phyloP scores from a whole-genome alignment of 1,140 invertebrate species.

The Melanaphis sacchari region DNA sequence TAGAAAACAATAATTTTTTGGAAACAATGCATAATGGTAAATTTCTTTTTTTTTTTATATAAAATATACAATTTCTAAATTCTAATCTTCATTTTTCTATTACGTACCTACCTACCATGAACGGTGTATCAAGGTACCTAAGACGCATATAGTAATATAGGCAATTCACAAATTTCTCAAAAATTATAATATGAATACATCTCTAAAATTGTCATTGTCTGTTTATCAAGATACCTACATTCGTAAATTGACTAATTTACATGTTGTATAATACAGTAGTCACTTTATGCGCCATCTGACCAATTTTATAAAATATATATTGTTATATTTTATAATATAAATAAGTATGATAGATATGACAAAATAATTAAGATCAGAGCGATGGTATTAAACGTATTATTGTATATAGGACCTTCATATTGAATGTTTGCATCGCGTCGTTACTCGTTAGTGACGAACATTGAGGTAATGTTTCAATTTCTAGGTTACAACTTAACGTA shows the following conservation, averaged over 20 bases:
- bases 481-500: neutral
- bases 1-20: neutral
- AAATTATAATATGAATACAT: neutral
- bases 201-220: neutral
- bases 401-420: neutral
- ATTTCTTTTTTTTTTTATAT: neutral
- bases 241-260: neutral
- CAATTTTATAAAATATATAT: neutral
- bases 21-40: neutral
- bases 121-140: neutral
- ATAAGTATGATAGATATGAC: neutral
- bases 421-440: neutral
- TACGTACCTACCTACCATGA: neutral
- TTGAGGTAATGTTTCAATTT: neutral
- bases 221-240: neutral
- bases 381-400: neutral
- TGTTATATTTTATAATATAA: neutral
- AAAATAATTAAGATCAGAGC: neutral
- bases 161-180: neutral
- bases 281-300: neutral
- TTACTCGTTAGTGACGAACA: neutral
- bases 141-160: neutral
- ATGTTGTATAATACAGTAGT: neutral
- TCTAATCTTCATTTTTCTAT: too few relatives aligned
- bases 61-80: neutral